phyloP scores from a whole-genome alignment of 2,888 invertebrate species.

The Drosophila mulleri region DNA sequence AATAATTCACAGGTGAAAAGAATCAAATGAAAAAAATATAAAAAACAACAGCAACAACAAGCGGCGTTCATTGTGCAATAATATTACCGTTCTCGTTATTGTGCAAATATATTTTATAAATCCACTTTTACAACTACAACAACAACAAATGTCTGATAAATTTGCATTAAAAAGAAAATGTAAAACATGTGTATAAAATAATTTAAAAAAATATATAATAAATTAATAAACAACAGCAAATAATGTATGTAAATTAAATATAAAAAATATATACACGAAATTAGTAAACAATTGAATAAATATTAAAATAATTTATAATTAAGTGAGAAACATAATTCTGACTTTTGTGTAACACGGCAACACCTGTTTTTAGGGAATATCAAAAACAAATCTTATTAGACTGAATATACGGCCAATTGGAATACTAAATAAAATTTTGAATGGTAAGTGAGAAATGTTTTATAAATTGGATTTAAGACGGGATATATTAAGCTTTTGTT shows the following conservation, averaged over 20 bases:
- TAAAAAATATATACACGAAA: neutral
- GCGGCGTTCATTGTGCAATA: constrained; percentile 69
- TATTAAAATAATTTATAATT: constrained; percentile 8
- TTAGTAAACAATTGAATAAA: constrained; percentile 32
- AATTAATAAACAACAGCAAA: constrained; percentile 5
- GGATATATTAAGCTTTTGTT: too few species aligned
- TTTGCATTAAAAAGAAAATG: constrained; percentile 8
- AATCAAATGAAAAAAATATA: neutral
- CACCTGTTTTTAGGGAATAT: constrained; percentile 53
- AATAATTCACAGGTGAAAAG: constrained; percentile 73
- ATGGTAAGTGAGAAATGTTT: constrained; percentile 50
- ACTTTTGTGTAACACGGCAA: constrained; percentile 15
- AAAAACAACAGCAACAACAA: constrained; percentile 25
- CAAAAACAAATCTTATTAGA: constrained; percentile 54
- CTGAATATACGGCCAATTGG: constrained; percentile 65
- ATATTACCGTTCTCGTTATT: constrained; percentile 40
- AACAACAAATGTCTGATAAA: constrained; percentile 31
- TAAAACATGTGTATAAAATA: constrained; percentile 16
- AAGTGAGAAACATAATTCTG: constrained; percentile 28
- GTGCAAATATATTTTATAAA: constrained; percentile 63
- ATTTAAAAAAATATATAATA: neutral
- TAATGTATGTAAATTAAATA: constrained; percentile 8
- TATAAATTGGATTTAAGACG: too few species aligned
- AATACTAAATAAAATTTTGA: constrained; percentile 61
- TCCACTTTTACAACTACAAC: constrained; percentile 42